Evolutionary conservation across 2,113 vertebrate species (phyloP).

Genomic region (Oriolus oriolus): DNA sequence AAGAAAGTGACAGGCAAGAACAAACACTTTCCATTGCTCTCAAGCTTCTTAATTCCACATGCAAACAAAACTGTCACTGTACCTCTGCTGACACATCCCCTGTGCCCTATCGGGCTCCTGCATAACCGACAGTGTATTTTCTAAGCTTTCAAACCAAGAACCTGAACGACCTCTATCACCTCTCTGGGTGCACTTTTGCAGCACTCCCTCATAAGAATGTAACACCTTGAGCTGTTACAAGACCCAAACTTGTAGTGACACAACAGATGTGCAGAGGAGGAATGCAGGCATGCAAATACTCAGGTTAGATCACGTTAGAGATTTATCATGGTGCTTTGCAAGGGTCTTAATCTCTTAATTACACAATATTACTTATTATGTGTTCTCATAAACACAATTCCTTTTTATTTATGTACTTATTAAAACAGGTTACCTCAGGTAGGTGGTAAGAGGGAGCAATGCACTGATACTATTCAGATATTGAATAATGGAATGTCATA

Average conservation of each 20-base stretch:
- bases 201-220: background rate
- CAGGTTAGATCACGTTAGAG: background rate
- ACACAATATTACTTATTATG: background rate
- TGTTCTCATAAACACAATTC: background rate
- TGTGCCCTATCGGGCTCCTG: background rate
- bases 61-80: background rate
- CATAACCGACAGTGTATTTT: background rate
- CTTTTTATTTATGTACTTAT: background rate
- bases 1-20: background rate
- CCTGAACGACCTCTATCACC: background rate
- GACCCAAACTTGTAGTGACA: background rate
- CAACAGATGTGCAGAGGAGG: background rate
- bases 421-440: background rate
- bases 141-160: background rate
- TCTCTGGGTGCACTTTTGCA: background rate
- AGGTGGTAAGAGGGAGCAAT: background rate
- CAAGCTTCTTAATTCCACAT: background rate
- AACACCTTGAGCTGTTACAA: background rate
- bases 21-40: background rate
- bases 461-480: background rate
- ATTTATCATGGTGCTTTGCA: background rate
- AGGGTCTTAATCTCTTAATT: constrained; percentile 4
- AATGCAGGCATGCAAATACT: background rate
- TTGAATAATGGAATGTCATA: background rate
- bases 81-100: background rate